Base-by-base conservation (phyloP, 1,140 invertebrate genomes). In the Copidosoma floridanum region DNA sequence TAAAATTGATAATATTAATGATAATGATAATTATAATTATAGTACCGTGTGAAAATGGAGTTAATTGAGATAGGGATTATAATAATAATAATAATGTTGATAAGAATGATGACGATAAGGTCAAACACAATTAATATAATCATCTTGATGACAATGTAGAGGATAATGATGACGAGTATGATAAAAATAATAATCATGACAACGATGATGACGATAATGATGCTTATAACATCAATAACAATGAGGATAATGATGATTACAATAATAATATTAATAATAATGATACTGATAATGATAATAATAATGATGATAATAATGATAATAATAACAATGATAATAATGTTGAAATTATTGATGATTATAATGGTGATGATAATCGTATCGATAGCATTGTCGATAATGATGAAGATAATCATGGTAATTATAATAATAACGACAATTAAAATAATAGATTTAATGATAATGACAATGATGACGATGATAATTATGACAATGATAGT, bases 201-300 rank as follows among this genome's bases (percentile, higher is more conserved):
- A n/a, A n/a, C n/a, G n/a, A n/a, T n/a, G n/a, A n/a, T n/a, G n/a
- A n/a, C n/a, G n/a, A n/a, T n/a, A n/a, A n/a, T n/a, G n/a, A n/a
- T n/a, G n/a, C n/a, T n/a, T n/a, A n/a, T n/a, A n/a, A n/a, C n/a
- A n/a, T n/a, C n/a, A n/a, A n/a, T n/a, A n/a, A 40, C 14, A 16
- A n/a, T 16, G 37, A 7, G 12, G 37, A 40, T 16, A 16, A 40
- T 3, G 37, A 40, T 3, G 5, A 40, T 16, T n/a, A n/a, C n/a
- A n/a, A 57, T 24, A 24, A 48, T 8, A 44, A 50, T 32, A 27
- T 12, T 23, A 24, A 57, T 32, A 44, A 57, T 16, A 27, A 57
- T 24, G 21, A 35, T 20, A 44, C 24, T 47, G 44, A 48, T 23
- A 24, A 57, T 26, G 21, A 35, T 29, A 24, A 8, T 29, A 44